A percentile compares a stretch with the other conserved stretches of the same genome.
These are phyloP conservation scores for Limanda limanda DNA, from an alignment of 2,113 vertebrate species.

Conservation along the genomic window DNA sequence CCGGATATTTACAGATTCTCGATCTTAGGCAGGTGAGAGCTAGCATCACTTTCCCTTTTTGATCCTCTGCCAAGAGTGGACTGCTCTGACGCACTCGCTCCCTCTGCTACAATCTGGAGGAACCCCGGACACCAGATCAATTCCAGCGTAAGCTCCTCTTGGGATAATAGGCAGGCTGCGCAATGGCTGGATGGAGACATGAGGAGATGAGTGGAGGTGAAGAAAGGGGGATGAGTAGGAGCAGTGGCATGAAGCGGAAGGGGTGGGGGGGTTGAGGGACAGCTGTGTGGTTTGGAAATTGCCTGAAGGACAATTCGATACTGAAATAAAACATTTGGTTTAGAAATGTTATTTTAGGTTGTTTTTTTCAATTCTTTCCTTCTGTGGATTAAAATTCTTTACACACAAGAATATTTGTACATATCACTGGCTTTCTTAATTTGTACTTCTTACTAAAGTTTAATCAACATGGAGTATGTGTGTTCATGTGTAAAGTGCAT, in stretches of 20 bases:
- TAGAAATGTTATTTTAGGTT: too few species aligned
- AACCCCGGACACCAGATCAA: slow-evolving; percentile 66
- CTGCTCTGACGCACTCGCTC: slow-evolving; percentile 63
- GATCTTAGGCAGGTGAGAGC: slow-evolving; percentile 21
- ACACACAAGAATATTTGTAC: background rate
- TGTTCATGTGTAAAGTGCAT: background rate
- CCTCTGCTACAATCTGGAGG: slow-evolving; percentile 62
- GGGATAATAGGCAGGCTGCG: slow-evolving; percentile 67
- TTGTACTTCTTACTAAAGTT: background rate
- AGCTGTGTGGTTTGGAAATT: background rate
- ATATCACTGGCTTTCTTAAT: too few species aligned
- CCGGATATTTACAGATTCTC: slow-evolving; percentile 22
- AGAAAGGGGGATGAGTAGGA: slow-evolving; percentile 46
- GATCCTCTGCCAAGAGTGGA: slow-evolving; percentile 40
- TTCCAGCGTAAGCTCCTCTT: slow-evolving; percentile 68
- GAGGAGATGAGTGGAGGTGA: slow-evolving; percentile 44
- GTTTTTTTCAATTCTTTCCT: too few species aligned
- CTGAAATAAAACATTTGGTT: slow-evolving; percentile 14
- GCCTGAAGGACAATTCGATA: slow-evolving; percentile 3
- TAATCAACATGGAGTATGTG: background rate
- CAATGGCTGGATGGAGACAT: slow-evolving; percentile 50
- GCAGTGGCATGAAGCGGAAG: slow-evolving; percentile 28
- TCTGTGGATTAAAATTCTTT: too few species aligned
- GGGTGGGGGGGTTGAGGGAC: background rate
- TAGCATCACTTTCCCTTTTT: slow-evolving; percentile 40